Conservation (phyloP, 1,140 invertebrate genomes). For the Eurosta solidaginis region DNA sequence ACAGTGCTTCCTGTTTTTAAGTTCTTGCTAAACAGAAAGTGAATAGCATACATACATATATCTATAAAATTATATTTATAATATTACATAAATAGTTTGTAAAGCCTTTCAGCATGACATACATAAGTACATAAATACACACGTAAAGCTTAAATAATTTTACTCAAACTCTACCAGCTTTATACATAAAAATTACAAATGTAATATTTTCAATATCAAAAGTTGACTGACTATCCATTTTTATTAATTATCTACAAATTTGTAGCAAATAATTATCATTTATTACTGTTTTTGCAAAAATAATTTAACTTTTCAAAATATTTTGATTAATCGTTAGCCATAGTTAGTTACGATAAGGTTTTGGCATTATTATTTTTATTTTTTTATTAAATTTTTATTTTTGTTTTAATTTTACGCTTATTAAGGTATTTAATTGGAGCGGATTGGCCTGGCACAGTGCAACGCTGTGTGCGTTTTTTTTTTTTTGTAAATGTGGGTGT, state of each 20-base stretch:
- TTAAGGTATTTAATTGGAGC: slow-evolving; percentile 27
- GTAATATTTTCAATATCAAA: background rate
- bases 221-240: background rate
- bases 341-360: background rate
- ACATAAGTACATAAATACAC: background rate
- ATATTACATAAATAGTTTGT: background rate
- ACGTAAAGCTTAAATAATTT: background rate
- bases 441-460: slow-evolving; percentile 9
- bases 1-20: no score
- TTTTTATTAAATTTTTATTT: background rate
- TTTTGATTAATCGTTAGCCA: slow-evolving; percentile 26
- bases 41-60: background rate
- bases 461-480: background rate
- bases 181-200: background rate
- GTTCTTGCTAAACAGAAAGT: no score
- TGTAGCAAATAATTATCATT: background rate
- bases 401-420: slow-evolving; percentile 21
- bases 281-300: background rate
- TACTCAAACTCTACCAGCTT: background rate
- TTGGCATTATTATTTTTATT: background rate
- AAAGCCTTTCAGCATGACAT: no score
- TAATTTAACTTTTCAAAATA: background rate
- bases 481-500: background rate
- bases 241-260: background rate
- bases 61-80: background rate